Evolutionary conservation across 2,888 invertebrate species (phyloP).

Genomic region (Chaetoderma sp.): DNA sequence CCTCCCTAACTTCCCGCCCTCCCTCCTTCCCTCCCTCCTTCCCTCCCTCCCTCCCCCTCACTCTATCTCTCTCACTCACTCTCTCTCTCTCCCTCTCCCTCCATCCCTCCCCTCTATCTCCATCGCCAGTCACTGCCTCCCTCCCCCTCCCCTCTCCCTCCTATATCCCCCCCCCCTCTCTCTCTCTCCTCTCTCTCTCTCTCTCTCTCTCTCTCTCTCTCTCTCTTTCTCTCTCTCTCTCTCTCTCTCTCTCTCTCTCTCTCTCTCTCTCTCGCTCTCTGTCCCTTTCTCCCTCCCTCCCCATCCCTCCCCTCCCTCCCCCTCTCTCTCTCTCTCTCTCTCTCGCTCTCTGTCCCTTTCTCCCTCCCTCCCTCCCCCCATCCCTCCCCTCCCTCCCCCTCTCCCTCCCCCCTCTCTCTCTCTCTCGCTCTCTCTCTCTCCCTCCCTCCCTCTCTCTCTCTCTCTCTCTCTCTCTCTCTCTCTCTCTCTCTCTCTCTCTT

Average conservation of each 20-base stretch:
- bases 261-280: too few species aligned
- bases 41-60: constrained; percentile 13
- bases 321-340: not conserved
- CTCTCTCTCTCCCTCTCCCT: not conserved
- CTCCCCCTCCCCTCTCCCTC: constrained; percentile 12
- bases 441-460: not conserved
- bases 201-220: constrained; percentile 4
- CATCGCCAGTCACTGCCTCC: constrained; percentile 24
- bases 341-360: too few species aligned
- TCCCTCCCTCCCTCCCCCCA: not conserved
- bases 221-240: constrained; percentile 16
- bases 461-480: not conserved
- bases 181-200: constrained; percentile 16
- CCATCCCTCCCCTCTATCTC: too few species aligned
- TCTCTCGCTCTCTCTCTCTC: too few species aligned
- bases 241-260: not conserved
- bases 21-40: constrained; percentile 10
- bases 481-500: not conserved
- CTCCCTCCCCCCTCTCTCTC: not conserved
- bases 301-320: not conserved
- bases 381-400: not conserved
- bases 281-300: too few species aligned
- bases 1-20: too few species aligned
- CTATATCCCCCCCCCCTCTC: too few species aligned
- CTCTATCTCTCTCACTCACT: too few species aligned